Evolutionary conservation across 2,113 vertebrate species (phyloP).

Genomic region (Rhinogobius similis): DNA sequence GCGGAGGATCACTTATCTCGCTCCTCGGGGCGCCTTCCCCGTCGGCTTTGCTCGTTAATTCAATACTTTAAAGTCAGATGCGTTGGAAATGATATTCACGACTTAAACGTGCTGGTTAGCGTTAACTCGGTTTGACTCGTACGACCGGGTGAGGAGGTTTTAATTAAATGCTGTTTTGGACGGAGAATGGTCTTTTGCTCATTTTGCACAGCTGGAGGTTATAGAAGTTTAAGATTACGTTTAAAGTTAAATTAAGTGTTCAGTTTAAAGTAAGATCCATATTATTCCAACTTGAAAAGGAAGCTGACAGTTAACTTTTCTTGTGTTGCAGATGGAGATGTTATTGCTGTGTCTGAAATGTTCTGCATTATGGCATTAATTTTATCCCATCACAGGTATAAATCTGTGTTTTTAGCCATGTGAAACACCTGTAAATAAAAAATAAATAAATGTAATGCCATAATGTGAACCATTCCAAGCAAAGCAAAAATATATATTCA

Average conservation of each 20-base stretch:
- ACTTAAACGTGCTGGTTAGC: neutral
- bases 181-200: neutral
- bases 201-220: neutral
- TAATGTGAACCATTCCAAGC: too few species aligned
- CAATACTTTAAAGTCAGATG: conserved; percentile 9
- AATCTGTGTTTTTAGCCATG: too few species aligned
- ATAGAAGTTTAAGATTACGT: neutral
- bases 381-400: neutral
- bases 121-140: neutral
- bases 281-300: too few species aligned
- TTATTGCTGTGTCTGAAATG: neutral
- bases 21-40: neutral
- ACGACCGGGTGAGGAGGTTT: neutral
- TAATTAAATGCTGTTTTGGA: conserved; percentile 3
- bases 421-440: too few species aligned
- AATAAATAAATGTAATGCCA: too few species aligned
- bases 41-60: conserved; percentile 16
- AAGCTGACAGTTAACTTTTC: too few species aligned
- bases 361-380: neutral
- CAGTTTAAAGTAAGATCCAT: too few species aligned
- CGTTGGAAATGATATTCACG: conserved; percentile 2
- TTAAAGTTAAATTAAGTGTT: neutral
- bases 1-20: neutral
- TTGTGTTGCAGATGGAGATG: neutral
- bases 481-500: too few species aligned